phyloP scores from a whole-genome alignment of 2,888 invertebrate species.

The Lasioglossum morio region DNA sequence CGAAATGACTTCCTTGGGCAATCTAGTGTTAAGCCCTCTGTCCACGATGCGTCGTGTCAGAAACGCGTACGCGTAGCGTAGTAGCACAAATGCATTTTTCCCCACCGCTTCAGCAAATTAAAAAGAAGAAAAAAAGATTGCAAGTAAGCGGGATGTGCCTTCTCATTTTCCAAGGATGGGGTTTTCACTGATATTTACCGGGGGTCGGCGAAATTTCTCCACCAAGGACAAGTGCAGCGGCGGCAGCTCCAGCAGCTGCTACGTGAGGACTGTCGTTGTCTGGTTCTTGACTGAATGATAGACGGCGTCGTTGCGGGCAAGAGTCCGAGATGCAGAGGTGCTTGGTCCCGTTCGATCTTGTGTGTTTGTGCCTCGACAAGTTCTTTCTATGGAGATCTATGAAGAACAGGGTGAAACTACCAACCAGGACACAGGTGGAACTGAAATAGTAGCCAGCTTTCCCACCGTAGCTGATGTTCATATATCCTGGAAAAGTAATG shows the following conservation, averaged over 20 bases:
- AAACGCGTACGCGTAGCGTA: too few relatives aligned
- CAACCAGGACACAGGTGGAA: slow-evolving; percentile 91
- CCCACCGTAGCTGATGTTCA: slow-evolving; percentile 91
- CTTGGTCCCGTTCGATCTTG: slow-evolving; percentile 86
- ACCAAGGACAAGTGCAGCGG: slow-evolving; percentile 87
- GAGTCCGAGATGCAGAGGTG: slow-evolving; percentile 86
- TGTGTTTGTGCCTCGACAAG: slow-evolving; percentile 90
- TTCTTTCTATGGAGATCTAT: slow-evolving; percentile 92
- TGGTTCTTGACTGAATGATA: slow-evolving; percentile 87
- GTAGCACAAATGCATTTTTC: too few relatives aligned
- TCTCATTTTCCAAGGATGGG: too few relatives aligned
- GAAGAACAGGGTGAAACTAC: slow-evolving; percentile 91
- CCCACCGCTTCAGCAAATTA: too few relatives aligned
- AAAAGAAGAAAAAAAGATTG: too few relatives aligned
- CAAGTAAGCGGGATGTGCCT: too few relatives aligned
- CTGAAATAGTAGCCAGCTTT: slow-evolving; percentile 94
- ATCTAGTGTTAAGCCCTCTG: too few relatives aligned
- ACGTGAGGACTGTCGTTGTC: slow-evolving; percentile 86
- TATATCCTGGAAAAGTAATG: slow-evolving; percentile 87
- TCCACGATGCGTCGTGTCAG: too few relatives aligned
- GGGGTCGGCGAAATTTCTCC: slow-evolving; percentile 83
- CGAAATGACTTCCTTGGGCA: too few relatives aligned
- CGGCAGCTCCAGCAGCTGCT: slow-evolving; percentile 86
- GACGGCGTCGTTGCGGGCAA: slow-evolving; percentile 86
- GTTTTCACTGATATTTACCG: slow-evolving; percentile 64